Evolutionary conservation across 2,888 invertebrate genomes (phyloP).

Genomic region (Netelia inedita): DNA sequence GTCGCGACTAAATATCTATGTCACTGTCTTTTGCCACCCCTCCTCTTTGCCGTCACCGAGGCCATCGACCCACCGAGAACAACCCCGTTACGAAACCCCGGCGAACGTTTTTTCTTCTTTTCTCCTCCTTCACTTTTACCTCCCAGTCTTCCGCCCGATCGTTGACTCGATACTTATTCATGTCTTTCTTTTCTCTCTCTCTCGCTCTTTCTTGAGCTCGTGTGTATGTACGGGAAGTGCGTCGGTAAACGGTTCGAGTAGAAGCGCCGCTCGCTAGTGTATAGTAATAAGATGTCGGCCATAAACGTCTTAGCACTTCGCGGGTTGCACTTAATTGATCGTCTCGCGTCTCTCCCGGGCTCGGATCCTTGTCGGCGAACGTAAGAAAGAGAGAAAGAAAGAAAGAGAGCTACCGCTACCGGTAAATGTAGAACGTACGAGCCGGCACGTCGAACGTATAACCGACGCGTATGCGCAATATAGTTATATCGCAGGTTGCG

Average conservation of each 20-base stretch:
- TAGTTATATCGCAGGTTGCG: conserved; percentile 45
- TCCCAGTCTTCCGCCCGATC: conserved; percentile 30
- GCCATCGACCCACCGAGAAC: conserved; percentile 73
- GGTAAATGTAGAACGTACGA: conserved; percentile 41
- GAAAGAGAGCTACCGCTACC: conserved; percentile 59
- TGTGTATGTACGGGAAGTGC: conserved; percentile 1
- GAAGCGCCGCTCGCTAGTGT: conserved; percentile 68
- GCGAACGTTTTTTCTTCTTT: conserved; percentile 40
- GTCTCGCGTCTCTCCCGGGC: conserved; percentile 68
- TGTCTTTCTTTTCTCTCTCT: conserved; percentile 15
- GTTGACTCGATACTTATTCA: neutral
- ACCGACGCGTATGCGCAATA: conserved; percentile 44
- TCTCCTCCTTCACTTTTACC: neutral
- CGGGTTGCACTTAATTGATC: conserved; percentile 83
- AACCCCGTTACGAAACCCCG: conserved; percentile 63
- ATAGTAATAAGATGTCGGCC: conserved; percentile 81
- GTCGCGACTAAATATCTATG: conserved; percentile 43
- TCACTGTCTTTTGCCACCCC: conserved; percentile 28
- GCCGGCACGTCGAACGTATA: conserved; percentile 60
- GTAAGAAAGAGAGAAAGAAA: conserved; percentile 37
- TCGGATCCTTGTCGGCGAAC: conserved; percentile 41
- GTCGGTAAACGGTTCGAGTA: conserved; percentile 15
- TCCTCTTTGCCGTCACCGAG: conserved; percentile 53
- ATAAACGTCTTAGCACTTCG: conserved; percentile 84
- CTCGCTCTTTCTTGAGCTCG: conserved; percentile 17